Conservation (phyloP, 2,113 vertebrate species). For the Ginglymostoma cirratum region DNA sequence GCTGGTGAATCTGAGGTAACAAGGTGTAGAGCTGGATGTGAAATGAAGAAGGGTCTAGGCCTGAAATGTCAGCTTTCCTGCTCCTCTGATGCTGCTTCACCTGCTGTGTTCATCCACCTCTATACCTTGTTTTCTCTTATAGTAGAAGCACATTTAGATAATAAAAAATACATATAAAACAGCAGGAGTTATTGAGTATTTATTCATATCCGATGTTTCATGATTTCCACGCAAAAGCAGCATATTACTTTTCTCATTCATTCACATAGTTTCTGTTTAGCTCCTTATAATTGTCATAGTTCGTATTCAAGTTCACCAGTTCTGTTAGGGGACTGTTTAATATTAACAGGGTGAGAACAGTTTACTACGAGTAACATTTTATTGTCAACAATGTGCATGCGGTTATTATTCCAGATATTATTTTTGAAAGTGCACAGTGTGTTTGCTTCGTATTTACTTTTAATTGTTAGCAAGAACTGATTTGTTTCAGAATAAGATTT, state of each 20-base stretch:
- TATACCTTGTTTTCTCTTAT: too few species aligned
- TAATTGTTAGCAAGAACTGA: not conserved
- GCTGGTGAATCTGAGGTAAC: too few species aligned
- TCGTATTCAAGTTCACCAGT: not conserved
- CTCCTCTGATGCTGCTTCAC: too few species aligned
- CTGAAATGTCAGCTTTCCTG: too few species aligned
- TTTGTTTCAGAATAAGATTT: not conserved
- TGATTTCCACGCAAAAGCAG: not conserved
- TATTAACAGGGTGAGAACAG: not conserved
- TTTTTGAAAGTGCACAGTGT: not conserved
- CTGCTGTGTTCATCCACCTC: too few species aligned
- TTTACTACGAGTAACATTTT: not conserved
- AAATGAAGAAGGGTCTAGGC: too few species aligned
- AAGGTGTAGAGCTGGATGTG: too few species aligned
- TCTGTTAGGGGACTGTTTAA: not conserved
- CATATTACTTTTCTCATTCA: not conserved
- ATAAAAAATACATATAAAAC: not conserved
- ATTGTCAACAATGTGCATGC: not conserved
- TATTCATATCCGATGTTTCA: not conserved
- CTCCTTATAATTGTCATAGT: not conserved
- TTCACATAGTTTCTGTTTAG: not conserved
- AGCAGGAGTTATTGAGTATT: not conserved
- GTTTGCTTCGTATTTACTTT: not conserved
- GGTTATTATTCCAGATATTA: not conserved
- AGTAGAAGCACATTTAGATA: not conserved